A percentile compares a stretch with the other conserved stretches of the same genome.
Evolutionary conservation across 2,113 vertebrate genomes (phyloP).

Genomic region (Lasiurus cinereus): DNA sequence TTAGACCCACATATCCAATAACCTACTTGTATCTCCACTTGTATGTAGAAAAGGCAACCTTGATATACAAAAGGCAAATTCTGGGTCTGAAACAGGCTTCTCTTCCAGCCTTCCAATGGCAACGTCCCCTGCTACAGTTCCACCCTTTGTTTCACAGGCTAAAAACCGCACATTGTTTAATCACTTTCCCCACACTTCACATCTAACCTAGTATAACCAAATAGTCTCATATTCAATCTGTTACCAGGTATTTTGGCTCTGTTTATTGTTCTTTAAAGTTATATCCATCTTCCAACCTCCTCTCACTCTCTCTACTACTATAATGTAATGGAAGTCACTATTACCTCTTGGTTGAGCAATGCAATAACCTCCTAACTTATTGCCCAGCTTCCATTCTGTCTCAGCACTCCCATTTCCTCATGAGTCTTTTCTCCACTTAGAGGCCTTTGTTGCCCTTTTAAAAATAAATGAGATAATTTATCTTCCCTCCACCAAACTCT

Average conservation of each 20-base stretch:
- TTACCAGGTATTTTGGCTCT: background rate
- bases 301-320: background rate
- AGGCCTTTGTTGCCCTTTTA: background rate
- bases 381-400: background rate
- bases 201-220: background rate
- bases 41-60: background rate
- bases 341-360: background rate
- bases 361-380: background rate
- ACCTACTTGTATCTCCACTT: background rate
- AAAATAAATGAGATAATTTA: background rate
- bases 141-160: background rate
- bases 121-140: background rate
- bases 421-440: background rate
- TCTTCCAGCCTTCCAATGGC: fast-evolving
- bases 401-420: background rate
- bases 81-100: background rate
- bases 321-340: background rate
- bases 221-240: background rate
- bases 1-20: background rate
- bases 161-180: background rate
- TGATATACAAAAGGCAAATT: background rate
- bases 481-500: background rate
- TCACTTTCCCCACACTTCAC: background rate
- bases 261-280: background rate
- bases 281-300: background rate